Conservation (phyloP, 2,797 vertebrate species). For the Sebastes kiyomatsui region DNA sequence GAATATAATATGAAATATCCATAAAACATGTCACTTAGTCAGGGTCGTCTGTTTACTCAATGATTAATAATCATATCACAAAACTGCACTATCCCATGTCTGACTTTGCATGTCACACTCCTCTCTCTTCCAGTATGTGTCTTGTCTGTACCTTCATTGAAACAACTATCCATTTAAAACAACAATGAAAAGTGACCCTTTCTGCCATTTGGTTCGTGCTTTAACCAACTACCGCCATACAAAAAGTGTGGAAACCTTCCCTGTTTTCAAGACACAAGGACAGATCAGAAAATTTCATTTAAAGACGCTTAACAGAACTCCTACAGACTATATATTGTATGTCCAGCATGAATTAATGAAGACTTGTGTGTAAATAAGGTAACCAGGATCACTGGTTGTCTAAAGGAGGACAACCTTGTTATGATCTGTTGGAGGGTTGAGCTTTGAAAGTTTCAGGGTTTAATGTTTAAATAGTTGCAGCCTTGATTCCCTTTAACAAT, state of each 20-base stretch:
- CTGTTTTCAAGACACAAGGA: background rate
- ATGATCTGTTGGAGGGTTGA: background rate
- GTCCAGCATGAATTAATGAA: background rate
- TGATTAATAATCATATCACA: too few relatives aligned
- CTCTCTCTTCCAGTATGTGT: background rate
- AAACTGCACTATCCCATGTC: background rate
- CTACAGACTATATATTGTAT: background rate
- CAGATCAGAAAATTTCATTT: background rate
- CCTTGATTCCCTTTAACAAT: background rate
- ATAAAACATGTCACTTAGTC: too few relatives aligned
- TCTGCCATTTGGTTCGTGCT: background rate
- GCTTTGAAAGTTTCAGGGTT: background rate
- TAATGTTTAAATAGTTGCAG: background rate
- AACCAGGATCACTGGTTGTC: too few relatives aligned
- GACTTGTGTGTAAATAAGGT: background rate
- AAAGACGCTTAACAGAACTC: background rate
- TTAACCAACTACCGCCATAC: background rate
- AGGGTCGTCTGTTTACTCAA: too few relatives aligned
- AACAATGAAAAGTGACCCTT: background rate
- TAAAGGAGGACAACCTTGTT: background rate
- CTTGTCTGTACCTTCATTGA: background rate
- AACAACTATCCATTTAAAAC: background rate
- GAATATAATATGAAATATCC: too few relatives aligned
- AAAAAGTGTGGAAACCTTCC: background rate
- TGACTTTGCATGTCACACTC: background rate